A percentile compares a stretch with the other conserved stretches of the same genome.
phyloP scores from a whole-genome alignment of 2,113 vertebrate species.

The Haemorhous mexicanus region DNA sequence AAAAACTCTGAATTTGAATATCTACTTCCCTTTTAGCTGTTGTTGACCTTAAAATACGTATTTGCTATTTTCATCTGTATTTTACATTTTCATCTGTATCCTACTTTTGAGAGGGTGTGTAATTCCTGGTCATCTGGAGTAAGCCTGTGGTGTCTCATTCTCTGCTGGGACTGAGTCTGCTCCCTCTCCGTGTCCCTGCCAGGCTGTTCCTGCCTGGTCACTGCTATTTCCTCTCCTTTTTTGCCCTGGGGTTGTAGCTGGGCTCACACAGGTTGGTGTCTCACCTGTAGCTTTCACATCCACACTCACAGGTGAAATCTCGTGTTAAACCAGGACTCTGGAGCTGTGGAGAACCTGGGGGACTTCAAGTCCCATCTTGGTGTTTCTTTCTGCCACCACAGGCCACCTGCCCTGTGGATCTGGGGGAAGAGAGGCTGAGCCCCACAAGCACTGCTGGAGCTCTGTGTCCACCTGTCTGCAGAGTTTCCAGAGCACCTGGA shows the following conservation, averaged over 20 bases:
- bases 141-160: not conserved
- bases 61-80: not conserved
- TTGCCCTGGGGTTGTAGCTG: not conserved
- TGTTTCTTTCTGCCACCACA: not conserved
- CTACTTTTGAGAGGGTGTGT: not conserved
- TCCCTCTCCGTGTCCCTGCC: not conserved
- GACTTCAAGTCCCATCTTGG: not conserved
- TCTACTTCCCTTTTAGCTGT: not conserved
- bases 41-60: not conserved
- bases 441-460: not conserved
- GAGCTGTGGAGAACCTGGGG: rapidly evolving
- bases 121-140: too few relatives aligned
- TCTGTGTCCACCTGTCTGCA: not conserved
- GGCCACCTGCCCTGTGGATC: not conserved
- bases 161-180: not conserved
- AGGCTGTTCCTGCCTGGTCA: not conserved
- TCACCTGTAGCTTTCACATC: not conserved
- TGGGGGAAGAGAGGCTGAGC: not conserved
- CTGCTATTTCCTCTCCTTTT: not conserved
- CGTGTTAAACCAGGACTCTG: not conserved
- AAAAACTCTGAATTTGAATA: not conserved
- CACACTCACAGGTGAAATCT: rapidly evolving
- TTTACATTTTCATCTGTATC: not conserved
- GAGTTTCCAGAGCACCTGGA: not conserved
- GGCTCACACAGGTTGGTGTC: not conserved